A percentile compares a stretch with the other conserved stretches of the same genome.
phyloP scores from a whole-genome alignment of 2,888 invertebrate species.

The Chloroclysta siterata region DNA sequence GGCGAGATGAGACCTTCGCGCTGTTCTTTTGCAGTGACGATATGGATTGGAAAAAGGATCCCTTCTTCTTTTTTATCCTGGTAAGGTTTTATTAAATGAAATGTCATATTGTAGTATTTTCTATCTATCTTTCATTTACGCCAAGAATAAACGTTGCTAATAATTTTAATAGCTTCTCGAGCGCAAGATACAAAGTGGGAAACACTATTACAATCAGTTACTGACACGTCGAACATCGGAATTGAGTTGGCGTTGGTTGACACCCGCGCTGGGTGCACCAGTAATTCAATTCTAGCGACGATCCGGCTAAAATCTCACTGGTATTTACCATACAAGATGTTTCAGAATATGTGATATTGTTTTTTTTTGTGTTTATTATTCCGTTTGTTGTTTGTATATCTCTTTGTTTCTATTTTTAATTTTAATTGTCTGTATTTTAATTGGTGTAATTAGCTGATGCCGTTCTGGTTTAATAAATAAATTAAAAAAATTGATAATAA shows the following conservation, averaged over 20 bases:
- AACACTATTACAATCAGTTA: not conserved
- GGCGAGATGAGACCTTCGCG: conserved; percentile 96
- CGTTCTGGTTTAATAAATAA: no score
- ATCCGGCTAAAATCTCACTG: not conserved
- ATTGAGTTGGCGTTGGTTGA: not conserved
- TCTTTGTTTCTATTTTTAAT: no score
- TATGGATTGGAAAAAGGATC: conserved; percentile 97
- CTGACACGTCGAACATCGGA: not conserved
- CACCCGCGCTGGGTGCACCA: not conserved
- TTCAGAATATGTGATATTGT: not conserved
- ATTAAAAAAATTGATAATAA: no score
- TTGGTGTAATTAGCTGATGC: no score
- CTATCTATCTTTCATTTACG: no score
- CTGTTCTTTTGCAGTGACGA: conserved; percentile 98
- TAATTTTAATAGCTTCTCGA: not conserved
- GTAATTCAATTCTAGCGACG: not conserved
- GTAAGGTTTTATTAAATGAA: conserved; percentile 38
- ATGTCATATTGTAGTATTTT: no score
- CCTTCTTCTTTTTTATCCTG: conserved; percentile 97
- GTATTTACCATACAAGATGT: not conserved
- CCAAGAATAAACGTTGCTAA: no score
- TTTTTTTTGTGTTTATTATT: no score
- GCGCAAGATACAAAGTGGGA: not conserved
- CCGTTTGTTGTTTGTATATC: no score
- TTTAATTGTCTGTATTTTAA: no score